These are phyloP conservation scores for Plectrocnemia conspersa DNA, from an alignment of 1,140 invertebrate species.

Conservation along the genomic window DNA sequence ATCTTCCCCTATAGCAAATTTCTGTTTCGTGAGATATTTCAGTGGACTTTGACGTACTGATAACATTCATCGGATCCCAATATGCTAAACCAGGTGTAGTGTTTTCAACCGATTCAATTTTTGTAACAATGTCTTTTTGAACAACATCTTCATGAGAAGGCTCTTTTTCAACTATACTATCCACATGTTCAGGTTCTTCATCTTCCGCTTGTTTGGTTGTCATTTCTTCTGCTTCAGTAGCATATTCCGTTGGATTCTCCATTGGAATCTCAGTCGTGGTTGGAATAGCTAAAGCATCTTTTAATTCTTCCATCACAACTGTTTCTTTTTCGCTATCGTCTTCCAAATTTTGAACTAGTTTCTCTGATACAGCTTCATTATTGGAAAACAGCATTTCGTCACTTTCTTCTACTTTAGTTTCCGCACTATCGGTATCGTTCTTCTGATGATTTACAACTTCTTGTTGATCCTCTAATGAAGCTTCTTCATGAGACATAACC, in stretches of 20 bases:
- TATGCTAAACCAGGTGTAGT: slow-evolving; percentile 33
- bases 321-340: slow-evolving; percentile 5
- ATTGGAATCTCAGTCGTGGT: not conserved
- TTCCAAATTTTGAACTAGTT: slow-evolving; percentile 1
- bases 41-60: slow-evolving; percentile 70
- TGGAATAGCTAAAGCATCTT: not conserved
- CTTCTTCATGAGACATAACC: not conserved
- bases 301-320: not conserved
- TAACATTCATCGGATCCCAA: slow-evolving; percentile 54
- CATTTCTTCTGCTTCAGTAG: slow-evolving; percentile 12
- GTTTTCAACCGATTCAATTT: slow-evolving; percentile 37
- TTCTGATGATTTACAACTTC: slow-evolving; percentile 1
- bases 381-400: too few relatives aligned
- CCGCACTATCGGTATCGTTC: too few relatives aligned
- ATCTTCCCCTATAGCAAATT: slow-evolving; percentile 78
- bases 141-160: not conserved
- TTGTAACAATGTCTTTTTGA: slow-evolving; percentile 16
- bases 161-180: slow-evolving; percentile 4
- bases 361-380: not conserved
- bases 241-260: not conserved
- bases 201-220: slow-evolving; percentile 15
- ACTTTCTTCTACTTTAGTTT: too few relatives aligned
- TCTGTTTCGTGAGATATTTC: slow-evolving; percentile 80
- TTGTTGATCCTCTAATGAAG: not conserved
- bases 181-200: slow-evolving; percentile 4